phyloP scores from a whole-genome alignment of 2,888 invertebrate species.

The Caenorhabditis imperialis region DNA sequence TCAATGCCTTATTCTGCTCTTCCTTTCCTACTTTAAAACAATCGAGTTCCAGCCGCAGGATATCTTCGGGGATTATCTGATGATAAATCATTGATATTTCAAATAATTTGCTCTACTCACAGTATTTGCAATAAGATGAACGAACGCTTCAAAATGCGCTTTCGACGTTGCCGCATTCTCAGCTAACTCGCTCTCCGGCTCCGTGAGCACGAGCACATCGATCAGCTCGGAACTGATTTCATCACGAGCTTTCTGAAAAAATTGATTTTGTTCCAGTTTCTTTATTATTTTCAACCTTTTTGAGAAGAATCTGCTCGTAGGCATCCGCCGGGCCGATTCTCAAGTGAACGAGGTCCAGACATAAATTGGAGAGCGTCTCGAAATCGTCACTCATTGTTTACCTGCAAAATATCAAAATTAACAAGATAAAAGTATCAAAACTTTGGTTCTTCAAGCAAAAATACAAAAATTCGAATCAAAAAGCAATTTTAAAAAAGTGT shows the following conservation, averaged over 20 bases:
- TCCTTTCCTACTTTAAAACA: slow-evolving; percentile 58
- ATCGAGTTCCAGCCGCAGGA: slow-evolving; percentile 67
- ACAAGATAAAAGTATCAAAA: slow-evolving; percentile 6
- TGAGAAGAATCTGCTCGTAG: slow-evolving; percentile 24
- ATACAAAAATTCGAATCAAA: background rate
- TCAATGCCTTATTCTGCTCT: slow-evolving; percentile 57
- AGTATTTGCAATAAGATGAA: slow-evolving; percentile 47
- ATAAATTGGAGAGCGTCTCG: slow-evolving; percentile 37
- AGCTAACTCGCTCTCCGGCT: slow-evolving; percentile 59
- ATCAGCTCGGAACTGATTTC: slow-evolving; percentile 56
- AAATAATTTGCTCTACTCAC: too few species aligned
- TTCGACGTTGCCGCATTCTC: slow-evolving; percentile 36
- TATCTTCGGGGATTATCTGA: slow-evolving; percentile 71
- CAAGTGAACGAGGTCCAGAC: slow-evolving; percentile 39
- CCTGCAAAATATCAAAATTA: slow-evolving; percentile 6
- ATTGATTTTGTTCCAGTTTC: background rate
- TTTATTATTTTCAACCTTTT: slow-evolving; percentile 12
- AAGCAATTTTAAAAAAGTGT: background rate
- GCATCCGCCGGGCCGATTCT: slow-evolving; percentile 23
- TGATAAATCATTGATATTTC: too few species aligned
- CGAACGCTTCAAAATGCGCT: slow-evolving; percentile 49
- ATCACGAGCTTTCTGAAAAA: slow-evolving; percentile 20
- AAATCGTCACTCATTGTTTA: slow-evolving; percentile 6
- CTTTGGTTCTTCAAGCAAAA: background rate
- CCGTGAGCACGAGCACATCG: slow-evolving; percentile 64